Conservation (phyloP, 2,113 vertebrate species). For the Chiloscyllium plagiosum region DNA sequence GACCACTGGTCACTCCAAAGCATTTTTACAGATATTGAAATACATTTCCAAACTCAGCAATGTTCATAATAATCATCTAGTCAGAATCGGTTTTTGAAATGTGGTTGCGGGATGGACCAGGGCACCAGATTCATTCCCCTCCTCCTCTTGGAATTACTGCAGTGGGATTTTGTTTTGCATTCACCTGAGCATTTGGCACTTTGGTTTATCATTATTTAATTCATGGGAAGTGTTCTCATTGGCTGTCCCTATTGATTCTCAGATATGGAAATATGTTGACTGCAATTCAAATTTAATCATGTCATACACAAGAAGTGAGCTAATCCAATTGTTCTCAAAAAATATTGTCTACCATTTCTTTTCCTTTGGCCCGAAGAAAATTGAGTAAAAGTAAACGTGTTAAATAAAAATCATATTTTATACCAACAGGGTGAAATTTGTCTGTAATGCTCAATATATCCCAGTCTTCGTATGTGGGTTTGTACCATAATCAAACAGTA, state of each 20-base stretch:
- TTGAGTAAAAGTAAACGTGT: not conserved
- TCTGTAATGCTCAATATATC: not conserved
- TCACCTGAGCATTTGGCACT: too few relatives aligned
- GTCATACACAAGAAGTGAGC: not conserved
- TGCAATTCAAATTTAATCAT: not conserved
- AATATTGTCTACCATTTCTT: not conserved
- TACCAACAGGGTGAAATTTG: not conserved
- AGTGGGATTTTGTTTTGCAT: too few relatives aligned
- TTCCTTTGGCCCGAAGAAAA: not conserved
- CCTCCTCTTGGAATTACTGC: too few relatives aligned
- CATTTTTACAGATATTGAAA: not conserved
- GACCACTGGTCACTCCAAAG: too few relatives aligned
- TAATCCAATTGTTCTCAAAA: not conserved
- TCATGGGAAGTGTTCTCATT: too few relatives aligned
- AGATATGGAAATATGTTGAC: not conserved
- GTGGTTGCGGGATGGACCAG: too few relatives aligned
- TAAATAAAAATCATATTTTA: not conserved
- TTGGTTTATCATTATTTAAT: too few relatives aligned
- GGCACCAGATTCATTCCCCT: too few relatives aligned
- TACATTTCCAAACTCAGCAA: too few relatives aligned
- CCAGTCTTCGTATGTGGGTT: not conserved
- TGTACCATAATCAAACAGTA: not conserved
- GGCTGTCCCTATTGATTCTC: not conserved
- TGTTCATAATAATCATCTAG: too few relatives aligned
- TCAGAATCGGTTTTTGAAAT: too few relatives aligned